phyloP scores from a whole-genome alignment of 1,140 invertebrate genomes.

The Procambarus clarkii region DNA sequence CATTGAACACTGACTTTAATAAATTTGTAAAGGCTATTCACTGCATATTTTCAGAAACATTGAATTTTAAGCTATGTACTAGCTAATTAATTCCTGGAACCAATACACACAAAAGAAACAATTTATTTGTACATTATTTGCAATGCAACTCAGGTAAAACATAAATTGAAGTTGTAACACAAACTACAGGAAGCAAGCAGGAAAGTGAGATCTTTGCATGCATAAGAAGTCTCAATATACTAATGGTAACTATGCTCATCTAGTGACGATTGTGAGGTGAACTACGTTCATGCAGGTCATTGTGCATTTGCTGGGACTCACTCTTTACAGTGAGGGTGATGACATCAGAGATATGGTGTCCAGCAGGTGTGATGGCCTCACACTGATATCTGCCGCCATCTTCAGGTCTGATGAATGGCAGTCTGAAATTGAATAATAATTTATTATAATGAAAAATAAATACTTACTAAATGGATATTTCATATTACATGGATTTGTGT shows the following conservation, averaged over 20 bases:
- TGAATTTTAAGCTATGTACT: too few relatives aligned
- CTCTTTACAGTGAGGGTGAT: slow-evolving; percentile 34
- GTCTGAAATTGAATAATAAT: background rate
- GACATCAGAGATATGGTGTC: slow-evolving; percentile 8
- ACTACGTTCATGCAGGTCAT: background rate
- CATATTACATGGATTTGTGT: too few relatives aligned
- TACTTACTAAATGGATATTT: too few relatives aligned
- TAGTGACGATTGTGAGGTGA: background rate
- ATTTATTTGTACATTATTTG: too few relatives aligned
- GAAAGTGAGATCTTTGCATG: background rate
- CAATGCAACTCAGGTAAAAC: too few relatives aligned
- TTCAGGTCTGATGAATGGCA: slow-evolving; percentile 9
- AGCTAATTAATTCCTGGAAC: too few relatives aligned
- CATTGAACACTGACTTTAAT: too few relatives aligned
- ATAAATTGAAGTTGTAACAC: too few relatives aligned
- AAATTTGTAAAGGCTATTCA: too few relatives aligned
- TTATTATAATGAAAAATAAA: background rate
- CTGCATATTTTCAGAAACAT: too few relatives aligned
- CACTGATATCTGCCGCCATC: slow-evolving; percentile 38
- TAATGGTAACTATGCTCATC: background rate
- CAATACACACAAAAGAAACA: too few relatives aligned
- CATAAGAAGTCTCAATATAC: background rate
- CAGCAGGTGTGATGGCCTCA: background rate
- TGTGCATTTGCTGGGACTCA: slow-evolving; percentile 2
- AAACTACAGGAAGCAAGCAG: background rate